Base-by-base conservation (phyloP, 2,113 vertebrate genomes). In the Phrynocephalus versicolor region DNA sequence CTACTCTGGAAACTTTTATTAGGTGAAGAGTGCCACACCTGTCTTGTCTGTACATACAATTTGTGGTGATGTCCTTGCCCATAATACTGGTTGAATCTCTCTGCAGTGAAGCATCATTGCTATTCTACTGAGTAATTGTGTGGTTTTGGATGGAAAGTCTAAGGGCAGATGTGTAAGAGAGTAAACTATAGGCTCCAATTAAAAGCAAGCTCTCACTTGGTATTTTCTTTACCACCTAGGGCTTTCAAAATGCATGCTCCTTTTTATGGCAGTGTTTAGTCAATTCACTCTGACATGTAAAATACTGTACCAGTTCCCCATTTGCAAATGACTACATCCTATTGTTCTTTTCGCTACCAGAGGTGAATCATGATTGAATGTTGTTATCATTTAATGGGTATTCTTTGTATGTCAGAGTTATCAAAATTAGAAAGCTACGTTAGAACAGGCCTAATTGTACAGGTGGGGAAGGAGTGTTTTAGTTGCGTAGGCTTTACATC, bases 241-340 rank as follows among this genome's bases (percentile, higher is more conserved):
- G 69, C 3, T 70, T 81, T 85, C 19, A n/a, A 77, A 78, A 78
- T 79, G 21, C 58, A 84, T 88, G 45, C 25, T 5, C 9, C 13
- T 88, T 90, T 85, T 58, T 10, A 41, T 78, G 27, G 55, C 45
- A 88, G 27, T 19, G 72, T 51, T 90, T 87, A 82, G 23, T 81
- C 37, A 77, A 21, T 79, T 62, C 86, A 85, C 0, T 86, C 41
- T 84, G 77, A 84, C 12, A 6, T 6, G 70, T 41, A 74, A 90
- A 83, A 18, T 15, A 82, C n/a, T n/a, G n/a, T n/a, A 9, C 37
- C 62, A 88, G 6, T 65, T 92, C 18, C 82, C 0, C 86, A 39
- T 85, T 58, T 89, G 30, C 18, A 67, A 79, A 37, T 81, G 81
- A 71, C 81, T 88, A 30, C 9, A 85, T 69, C 85, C 4, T 0